Percentiles rank a stretch among this genome's conserved stretches.
These are phyloP conservation scores for Lindbergichthys nudifrons DNA, from an alignment of 2,797 vertebrate genomes.

Conservation along the genomic window DNA sequence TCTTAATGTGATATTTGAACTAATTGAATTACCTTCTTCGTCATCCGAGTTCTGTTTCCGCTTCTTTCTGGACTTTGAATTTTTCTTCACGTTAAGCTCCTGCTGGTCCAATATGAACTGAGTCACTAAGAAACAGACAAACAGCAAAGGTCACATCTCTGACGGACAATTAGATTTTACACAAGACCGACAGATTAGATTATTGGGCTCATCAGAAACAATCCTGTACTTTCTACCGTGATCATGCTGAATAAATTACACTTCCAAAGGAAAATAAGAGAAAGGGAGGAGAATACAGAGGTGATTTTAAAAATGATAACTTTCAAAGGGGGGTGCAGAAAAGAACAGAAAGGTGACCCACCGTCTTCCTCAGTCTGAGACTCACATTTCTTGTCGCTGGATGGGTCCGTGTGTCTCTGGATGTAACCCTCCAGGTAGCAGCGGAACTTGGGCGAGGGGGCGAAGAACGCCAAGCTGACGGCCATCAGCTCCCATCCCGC, in stretches of 20 bases:
- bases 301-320: neutral
- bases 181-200: slow-evolving; percentile 1
- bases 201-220: slow-evolving; percentile 1
- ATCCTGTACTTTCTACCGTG: neutral
- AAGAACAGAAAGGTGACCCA: slow-evolving; percentile 81
- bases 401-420: slow-evolving; percentile 90
- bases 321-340: slow-evolving; percentile 51
- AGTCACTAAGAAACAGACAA: slow-evolving; percentile 82
- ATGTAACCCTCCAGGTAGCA: slow-evolving; percentile 95
- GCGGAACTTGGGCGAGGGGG: slow-evolving; percentile 93
- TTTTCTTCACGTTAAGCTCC: slow-evolving; percentile 92
- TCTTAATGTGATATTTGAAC: slow-evolving; percentile 9
- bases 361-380: slow-evolving; percentile 81
- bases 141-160: slow-evolving; percentile 40
- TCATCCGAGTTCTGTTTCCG: slow-evolving; percentile 92
- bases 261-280: neutral
- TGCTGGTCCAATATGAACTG: slow-evolving; percentile 90
- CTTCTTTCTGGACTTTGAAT: slow-evolving; percentile 94
- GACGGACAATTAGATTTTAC: neutral
- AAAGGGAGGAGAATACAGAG: neutral
- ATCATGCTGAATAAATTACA: neutral
- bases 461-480: slow-evolving; percentile 92
- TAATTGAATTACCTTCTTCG: slow-evolving; percentile 77
- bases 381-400: slow-evolving; percentile 91
- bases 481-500: slow-evolving; percentile 95